Evolutionary conservation across 2,113 vertebrate species (phyloP).

Genomic region (Gnathonemus longibarbis): DNA sequence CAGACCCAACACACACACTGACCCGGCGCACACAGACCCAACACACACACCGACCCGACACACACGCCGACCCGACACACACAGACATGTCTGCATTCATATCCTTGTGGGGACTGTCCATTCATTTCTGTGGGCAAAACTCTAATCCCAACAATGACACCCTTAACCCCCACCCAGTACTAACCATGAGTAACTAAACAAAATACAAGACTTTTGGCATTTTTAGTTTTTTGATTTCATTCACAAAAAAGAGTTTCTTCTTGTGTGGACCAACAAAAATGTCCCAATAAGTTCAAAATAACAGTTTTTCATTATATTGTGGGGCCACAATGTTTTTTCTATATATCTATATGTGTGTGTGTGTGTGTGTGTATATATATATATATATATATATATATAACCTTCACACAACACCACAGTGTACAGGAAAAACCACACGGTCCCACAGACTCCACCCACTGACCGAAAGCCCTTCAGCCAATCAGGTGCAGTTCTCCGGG

Average conservation of each 20-base stretch:
- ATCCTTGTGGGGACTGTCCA: neutral
- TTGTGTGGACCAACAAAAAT: neutral
- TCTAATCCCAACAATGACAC: neutral
- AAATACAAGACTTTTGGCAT: neutral
- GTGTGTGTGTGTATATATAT: too few relatives aligned
- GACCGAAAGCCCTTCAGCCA: slow-evolving; percentile 5
- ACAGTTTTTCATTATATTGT: neutral
- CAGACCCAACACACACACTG: neutral
- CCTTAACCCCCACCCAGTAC: neutral
- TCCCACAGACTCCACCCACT: neutral
- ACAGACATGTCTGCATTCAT: neutral
- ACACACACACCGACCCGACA: neutral
- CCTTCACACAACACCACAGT: slow-evolving; percentile 7
- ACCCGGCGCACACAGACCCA: neutral
- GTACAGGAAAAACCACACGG: neutral
- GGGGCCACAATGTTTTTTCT: too few relatives aligned
- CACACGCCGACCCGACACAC: neutral
- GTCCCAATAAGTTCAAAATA: neutral
- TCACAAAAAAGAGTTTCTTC: neutral
- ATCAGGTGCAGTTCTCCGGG: neutral
- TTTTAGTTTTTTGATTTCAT: neutral
- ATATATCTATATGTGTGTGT: too few relatives aligned
- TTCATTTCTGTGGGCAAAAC: neutral
- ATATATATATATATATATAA: neutral
- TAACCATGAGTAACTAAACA: neutral